Base-by-base conservation (phyloP, 2,888 invertebrate species). In the Timema podura region DNA sequence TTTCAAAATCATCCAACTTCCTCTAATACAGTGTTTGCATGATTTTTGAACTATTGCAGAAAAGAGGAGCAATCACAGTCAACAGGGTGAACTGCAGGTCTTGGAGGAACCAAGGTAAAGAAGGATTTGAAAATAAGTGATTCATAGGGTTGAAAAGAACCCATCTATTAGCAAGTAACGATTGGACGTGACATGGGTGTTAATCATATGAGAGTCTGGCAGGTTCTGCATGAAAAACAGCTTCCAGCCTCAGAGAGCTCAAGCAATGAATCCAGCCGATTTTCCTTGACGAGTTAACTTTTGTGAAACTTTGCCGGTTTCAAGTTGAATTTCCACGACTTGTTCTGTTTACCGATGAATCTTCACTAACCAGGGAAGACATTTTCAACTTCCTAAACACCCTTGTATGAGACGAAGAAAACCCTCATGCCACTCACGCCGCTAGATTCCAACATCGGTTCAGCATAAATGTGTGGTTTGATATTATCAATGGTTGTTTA, bases 191-290 rank as follows among this genome's bases (percentile, higher is more conserved):
- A 30, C 30, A 30, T 30, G 3, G 30, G 30, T 30, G 30, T 30
- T 30, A 30, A 30, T 30, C 30, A 30, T 30, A 66, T 7, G 16
- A 49, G 3, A 0, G n/a, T 49, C 15, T 44, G 13, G 48, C 16
- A 66, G 10, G 30, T 49, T 57, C n/a, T 68, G 13, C n/a, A 68
- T 8, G 47, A 68, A 64, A 6, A 68, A 46, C 16, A 15, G 45
- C 46, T 67, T n/a, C 54, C 51, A 54, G 5, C 46, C 13, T 49
- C 67, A 54, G 16, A 51, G 11, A n/a, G n/a, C 47, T 11, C 65
- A 65, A 30, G 48, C 47, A 47, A 46, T 48, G 48, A n/a, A 8
- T 11, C 65, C 46, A 65, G 65, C 2, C 13, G 48, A 65, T 47
- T 65, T 48, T 47, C 9, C 47, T 13, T 11, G 11, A 5, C 6